These are phyloP conservation scores for Kradibia gibbosae DNA, from an alignment of 1,140 invertebrate species.

Conservation along the genomic window DNA sequence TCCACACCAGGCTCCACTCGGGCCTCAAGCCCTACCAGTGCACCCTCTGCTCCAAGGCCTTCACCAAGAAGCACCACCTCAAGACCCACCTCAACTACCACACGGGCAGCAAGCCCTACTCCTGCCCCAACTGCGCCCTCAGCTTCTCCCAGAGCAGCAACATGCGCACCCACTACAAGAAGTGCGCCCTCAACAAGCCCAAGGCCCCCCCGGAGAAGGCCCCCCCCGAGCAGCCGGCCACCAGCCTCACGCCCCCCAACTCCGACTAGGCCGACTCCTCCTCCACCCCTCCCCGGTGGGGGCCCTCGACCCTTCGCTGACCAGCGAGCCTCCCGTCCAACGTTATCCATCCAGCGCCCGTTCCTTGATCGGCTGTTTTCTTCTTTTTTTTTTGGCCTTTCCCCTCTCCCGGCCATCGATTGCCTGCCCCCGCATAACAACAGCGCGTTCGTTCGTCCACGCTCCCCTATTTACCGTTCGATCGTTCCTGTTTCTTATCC, in stretches of 20 bases:
- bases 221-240: neutral
- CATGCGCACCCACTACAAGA: conserved; percentile 85
- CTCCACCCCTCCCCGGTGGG: neutral
- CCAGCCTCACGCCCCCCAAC: conserved; percentile 58
- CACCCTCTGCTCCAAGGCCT: conserved; percentile 86
- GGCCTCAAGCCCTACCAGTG: conserved; percentile 91
- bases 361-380: no score
- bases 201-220: neutral
- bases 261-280: conserved; percentile 58
- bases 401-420: no score
- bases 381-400: no score
- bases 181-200: conserved; percentile 70
- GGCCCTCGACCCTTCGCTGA: neutral
- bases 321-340: no score
- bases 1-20: conserved; percentile 84
- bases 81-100: conserved; percentile 90
- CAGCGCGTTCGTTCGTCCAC: no score
- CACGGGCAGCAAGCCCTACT: conserved; percentile 83
- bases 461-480: no score
- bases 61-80: conserved; percentile 88
- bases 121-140: conserved; percentile 81
- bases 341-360: no score
- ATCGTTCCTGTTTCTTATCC: neutral
- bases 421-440: no score
- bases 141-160: conserved; percentile 85